Base-by-base conservation (phyloP, 2,797 vertebrate species). In the Paratrypauchen microcephalus region DNA sequence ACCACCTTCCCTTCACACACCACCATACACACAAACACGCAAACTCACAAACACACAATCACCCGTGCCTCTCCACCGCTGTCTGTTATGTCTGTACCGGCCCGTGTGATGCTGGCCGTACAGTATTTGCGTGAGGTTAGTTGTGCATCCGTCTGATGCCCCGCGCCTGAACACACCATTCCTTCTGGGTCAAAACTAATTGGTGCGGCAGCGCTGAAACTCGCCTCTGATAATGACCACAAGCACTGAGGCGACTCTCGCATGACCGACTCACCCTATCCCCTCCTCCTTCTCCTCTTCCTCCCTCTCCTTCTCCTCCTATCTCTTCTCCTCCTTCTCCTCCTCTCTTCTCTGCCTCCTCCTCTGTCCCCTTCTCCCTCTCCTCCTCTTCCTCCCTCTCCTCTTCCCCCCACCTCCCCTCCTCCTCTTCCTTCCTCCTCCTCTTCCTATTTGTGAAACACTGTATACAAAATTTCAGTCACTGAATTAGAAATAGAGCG, bases 121-220 rank as follows among this genome's bases (percentile, higher is more conserved):
- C 41, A 70, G 65, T 71, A 47, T 77, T 45, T 36, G 70, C 2
- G 65, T 69, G 65, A 68, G 64, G 32, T n/a, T 65, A 55, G 48
- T 21, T 1, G 21, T 26, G 68, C 79, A 70, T 68, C 65, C 39
- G 61, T 79, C 66, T 83, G 65, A 76, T 87, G 71, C 86, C 83
- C 72, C 72, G 71, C 72, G 57, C 68, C 90, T 83, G 83, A 19
- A 66, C 79, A 82, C 80, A 85, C 82, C 80, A 75, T 89, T 91
- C 89, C 89, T 93, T 92, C 92, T 91, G 90, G 92, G 91, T 93
- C 92, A 93, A 85, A 92, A 93, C 88, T 93, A 94, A 94, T 93
- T 93, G 91, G 92, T 90, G 87, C 81, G 56, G 85, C 90, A 89
- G 83, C 65, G 85, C 85, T 85, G 76, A 88, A 79, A 85, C 86